Evolutionary conservation across 2,113 vertebrate genomes (phyloP), one percentile per base, ranked within the genome.

Genomic region (Paracanthobrama guichenoti): DNA sequence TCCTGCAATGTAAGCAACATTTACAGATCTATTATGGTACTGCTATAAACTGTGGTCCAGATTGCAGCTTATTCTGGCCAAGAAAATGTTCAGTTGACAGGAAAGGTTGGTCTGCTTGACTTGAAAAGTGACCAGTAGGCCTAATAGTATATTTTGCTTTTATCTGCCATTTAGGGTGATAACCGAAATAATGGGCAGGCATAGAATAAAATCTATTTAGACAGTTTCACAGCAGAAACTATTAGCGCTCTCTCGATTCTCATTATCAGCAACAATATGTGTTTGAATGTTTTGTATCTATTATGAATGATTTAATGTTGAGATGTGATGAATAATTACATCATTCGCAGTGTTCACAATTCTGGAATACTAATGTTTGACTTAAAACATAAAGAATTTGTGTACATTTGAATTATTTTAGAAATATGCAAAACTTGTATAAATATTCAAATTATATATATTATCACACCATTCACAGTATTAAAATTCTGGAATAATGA

Each of bases 1-100:
- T 85, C 91, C 75, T 98, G 97, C 86, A 93, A 94, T 92, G 97
- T 98, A 94, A 93, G 93, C 90, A 18, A 3, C 39, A 12, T 35
- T 22, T 6, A 35, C 48, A 55, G 14, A 35, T 12, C n/a, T 10
- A 71, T 11, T 35, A 11, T 18, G 2, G 39, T 1, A 22, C 18
- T 14, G 24, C 0, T 14, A 7, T 26, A 64, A 28, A 14, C 12
- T 16, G 12, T 28, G 14, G 4, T 66, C 31, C 28, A 31, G 28
- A 18, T 31, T 31, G 6, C 26, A 31, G 14, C 14, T 66, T 31
- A 9, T 67, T 35, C 28, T 67, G 13, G 26, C 28, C 6, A 60
- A 13, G 11, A 60, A 60, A 16, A 16, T 28, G 14, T 14, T 26
- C 13, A 18, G 3, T 3, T 18, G 14, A 66, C 26, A 66, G 62